Base-by-base conservation (phyloP, 2,888 invertebrate species). In the Ophion ellenae region DNA sequence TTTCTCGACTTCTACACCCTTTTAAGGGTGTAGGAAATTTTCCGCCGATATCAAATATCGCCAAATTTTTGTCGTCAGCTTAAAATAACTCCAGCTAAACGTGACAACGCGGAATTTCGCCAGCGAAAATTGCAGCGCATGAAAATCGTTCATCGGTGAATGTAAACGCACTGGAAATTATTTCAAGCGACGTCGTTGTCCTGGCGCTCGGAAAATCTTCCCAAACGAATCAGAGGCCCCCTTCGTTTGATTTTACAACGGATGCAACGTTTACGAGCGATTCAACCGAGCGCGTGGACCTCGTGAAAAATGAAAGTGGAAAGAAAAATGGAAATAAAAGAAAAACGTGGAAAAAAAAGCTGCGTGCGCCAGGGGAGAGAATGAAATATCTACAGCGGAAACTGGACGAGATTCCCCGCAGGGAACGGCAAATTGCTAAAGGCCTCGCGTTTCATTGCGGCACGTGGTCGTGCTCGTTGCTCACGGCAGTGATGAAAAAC, bases 391-490 rank as follows among this genome's bases (percentile, higher is more conserved):
- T 53, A 63, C 57, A 64, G 61, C 36, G 53, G 69, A 74, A 78
- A 69, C 69, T 73, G 78, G 74, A 69, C 63, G 63, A 81, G 67
- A 63, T 57, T 74, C 76, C 84, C 81, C 64, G 69, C 67, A 57
- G 78, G 81, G 73, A 74, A 85, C 53, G 17, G 74, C 61, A 81
- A 85, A 81, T 81, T 85, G 81, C 78, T 74, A 74, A 81, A 81
- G 78, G 81, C 77, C 61, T 17, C 17, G 53, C 14, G 69, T 67
- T 36, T 40, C 66, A 61, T 69, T 47, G 14, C 79, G 59, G 61
- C 32, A 28, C 59, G 36, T 57, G 45, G 20, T n/a, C 20, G 36
- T 36, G 32, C 70, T 20, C n/a, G 61, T 28, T 20, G 17, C 67
- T 64, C 10, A 67, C 36, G 20, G 47, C 20, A 36, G 36, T 45